Percentiles rank a stretch among this genome's conserved stretches.
phyloP scores from a whole-genome alignment of 2,888 invertebrate species.

The Pandemis heparana region DNA sequence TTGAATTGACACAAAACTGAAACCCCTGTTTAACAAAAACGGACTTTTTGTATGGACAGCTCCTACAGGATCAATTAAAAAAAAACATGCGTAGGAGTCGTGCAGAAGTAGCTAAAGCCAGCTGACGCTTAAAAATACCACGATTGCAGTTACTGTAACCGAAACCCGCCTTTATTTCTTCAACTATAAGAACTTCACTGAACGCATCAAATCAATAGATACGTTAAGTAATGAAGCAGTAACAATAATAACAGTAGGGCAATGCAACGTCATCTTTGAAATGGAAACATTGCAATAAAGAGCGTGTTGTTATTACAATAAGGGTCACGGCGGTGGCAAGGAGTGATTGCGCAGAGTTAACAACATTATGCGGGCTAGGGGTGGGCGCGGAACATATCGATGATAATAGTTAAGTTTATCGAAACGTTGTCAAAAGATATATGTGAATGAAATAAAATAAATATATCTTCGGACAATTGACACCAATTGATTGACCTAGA shows the following conservation, averaged over 20 bases:
- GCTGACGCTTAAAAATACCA: slow-evolving; percentile 38
- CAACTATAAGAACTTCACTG: not conserved
- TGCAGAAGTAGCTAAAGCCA: slow-evolving; percentile 21
- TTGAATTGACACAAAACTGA: not conserved
- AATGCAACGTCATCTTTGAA: slow-evolving; percentile 36
- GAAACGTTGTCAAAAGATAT: not conserved
- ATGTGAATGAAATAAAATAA: not conserved
- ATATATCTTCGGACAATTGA: too few species aligned
- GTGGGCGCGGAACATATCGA: slow-evolving; percentile 44
- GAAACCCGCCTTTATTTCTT: not conserved
- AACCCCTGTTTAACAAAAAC: not conserved
- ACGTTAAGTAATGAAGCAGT: slow-evolving; percentile 40
- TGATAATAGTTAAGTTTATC: not conserved
- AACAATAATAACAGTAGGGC: slow-evolving; percentile 58
- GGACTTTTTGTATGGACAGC: not conserved
- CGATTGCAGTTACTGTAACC: not conserved
- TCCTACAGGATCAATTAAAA: slow-evolving; percentile 8
- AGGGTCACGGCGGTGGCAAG: slow-evolving; percentile 51
- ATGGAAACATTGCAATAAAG: slow-evolving; percentile 45
- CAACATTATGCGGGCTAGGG: slow-evolving; percentile 70
- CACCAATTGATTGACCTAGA: too few species aligned
- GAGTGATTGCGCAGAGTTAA: slow-evolving; percentile 56
- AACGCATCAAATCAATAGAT: slow-evolving; percentile 9
- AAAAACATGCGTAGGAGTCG: slow-evolving; percentile 40
- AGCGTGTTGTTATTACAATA: slow-evolving; percentile 53